These are phyloP conservation scores for Podiceps cristatus DNA, from an alignment of 2,113 vertebrate genomes.

Conservation along the genomic window DNA sequence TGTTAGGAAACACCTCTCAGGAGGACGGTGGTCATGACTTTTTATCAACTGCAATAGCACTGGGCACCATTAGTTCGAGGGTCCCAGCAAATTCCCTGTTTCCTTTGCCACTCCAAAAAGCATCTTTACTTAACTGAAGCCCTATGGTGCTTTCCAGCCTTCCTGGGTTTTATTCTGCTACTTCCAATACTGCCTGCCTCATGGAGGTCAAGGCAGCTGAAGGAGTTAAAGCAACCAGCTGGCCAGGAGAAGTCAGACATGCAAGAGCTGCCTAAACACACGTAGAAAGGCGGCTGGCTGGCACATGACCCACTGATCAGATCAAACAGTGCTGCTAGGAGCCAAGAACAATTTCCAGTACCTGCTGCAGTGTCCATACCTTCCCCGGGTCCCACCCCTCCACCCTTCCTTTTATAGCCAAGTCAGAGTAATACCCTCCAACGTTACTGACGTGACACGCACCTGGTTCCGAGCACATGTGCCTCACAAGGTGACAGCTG, in stretches of 20 bases:
- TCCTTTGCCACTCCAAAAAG: not conserved
- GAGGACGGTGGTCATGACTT: not conserved
- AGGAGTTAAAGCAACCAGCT: constrained; percentile 49
- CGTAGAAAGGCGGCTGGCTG: constrained; percentile 47
- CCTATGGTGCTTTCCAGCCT: not conserved
- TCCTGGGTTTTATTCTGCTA: not conserved
- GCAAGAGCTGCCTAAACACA: constrained; percentile 44
- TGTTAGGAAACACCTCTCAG: not conserved
- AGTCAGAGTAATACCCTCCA: not conserved
- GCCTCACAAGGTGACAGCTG: constrained; percentile 47
- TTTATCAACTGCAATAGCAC: not conserved
- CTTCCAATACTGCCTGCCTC: not conserved
- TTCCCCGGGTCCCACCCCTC: not conserved
- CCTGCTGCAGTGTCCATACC: not conserved
- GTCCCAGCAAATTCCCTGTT: not conserved
- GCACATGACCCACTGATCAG: constrained; percentile 48
- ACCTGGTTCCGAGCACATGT: constrained; percentile 31
- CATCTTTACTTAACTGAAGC: not conserved
- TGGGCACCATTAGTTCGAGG: not conserved
- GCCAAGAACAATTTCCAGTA: constrained; percentile 60
- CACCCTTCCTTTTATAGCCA: constrained; percentile 27
- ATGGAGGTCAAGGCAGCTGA: not conserved
- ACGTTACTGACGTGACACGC: not conserved
- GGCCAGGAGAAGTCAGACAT: constrained; percentile 41
- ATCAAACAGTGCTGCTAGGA: constrained; percentile 55